Evolutionary conservation across 2,797 vertebrate species (phyloP), one percentile per base, ranked within the genome.

Genomic region (Tolypeutes matacus): DNA sequence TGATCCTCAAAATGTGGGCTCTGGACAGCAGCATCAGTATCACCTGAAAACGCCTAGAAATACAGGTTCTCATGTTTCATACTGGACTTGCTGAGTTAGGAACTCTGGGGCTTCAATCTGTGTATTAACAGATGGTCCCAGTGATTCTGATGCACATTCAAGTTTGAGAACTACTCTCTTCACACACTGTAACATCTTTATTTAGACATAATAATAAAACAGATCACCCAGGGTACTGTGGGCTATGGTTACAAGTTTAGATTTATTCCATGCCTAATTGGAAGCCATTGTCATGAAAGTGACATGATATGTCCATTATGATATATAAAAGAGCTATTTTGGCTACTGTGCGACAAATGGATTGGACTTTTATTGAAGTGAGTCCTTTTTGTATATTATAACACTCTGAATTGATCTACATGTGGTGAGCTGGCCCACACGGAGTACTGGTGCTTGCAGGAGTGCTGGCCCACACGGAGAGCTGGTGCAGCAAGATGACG

Each of bases 271-370:
- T 75, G 69, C 36, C 42, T 82, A 89, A 49, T 49, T 94, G 13
- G 64, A 94, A 94, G 8, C 29, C 34, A 53, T 84, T 1, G 5
- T n/a, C 34, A 80, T 67, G 23, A 13, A 3, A 95, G 62, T 4
- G 1, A 12, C 70, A 39, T 70, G 15, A 67, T 34, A 67, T 34
- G 51, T 80, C 53, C 89, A 80, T 69, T 83, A 86, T 78, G 18
- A 77, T 88, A n/a, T 75, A n/a, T 75, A 87, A 85, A 60, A 25
- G 49, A 67, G 12, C 93, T 21, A 18, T 95, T 96, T 91, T 67
- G 46, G 36, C 51, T 53, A 3, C 14, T 77, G 15, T 81, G 29
- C 93, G 77, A 95, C 85, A 56, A 95, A 67, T 56, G 34, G 56
- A 42, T 72, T 56, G 49, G 13, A 86, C 14, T 86, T 94, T 25